These are phyloP conservation scores for Canis aureus DNA, from an alignment of 2,113 vertebrate genomes.

Conservation along the genomic window DNA sequence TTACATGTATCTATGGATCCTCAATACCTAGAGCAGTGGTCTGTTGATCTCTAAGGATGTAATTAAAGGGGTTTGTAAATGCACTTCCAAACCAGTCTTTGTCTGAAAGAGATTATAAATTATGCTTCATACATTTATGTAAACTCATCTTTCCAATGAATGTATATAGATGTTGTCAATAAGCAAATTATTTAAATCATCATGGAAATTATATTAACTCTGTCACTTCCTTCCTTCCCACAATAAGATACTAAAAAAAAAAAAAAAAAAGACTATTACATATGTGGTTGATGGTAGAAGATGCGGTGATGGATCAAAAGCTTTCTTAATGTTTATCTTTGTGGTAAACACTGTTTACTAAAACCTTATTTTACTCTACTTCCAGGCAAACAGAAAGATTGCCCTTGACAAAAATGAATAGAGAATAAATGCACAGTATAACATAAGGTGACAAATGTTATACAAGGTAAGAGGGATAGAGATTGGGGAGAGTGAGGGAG, in stretches of 20 bases:
- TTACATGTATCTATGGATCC: not conserved
- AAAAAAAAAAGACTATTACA: not conserved
- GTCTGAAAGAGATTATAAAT: not conserved
- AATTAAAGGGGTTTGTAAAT: not conserved
- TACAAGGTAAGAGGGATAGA: not conserved
- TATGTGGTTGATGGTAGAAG: not conserved
- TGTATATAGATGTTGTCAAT: not conserved
- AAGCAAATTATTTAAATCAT: not conserved
- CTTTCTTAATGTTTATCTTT: not conserved
- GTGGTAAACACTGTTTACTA: not conserved
- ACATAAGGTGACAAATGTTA: not conserved
- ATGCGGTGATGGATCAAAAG: not conserved
- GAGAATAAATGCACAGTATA: not conserved
- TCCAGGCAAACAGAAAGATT: not conserved
- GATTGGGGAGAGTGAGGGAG: not conserved
- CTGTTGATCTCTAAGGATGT: not conserved
- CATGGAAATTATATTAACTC: not conserved
- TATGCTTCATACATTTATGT: not conserved
- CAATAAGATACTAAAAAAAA: not conserved
- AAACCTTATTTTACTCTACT: not conserved
- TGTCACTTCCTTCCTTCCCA: not conserved
- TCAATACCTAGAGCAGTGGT: not conserved
- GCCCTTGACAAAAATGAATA: not conserved
- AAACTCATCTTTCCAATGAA: not conserved
- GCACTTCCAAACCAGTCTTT: not conserved